These are phyloP conservation scores for Drosophila watanabei DNA, from an alignment of 1,140 invertebrate genomes.

Conservation along the genomic window DNA sequence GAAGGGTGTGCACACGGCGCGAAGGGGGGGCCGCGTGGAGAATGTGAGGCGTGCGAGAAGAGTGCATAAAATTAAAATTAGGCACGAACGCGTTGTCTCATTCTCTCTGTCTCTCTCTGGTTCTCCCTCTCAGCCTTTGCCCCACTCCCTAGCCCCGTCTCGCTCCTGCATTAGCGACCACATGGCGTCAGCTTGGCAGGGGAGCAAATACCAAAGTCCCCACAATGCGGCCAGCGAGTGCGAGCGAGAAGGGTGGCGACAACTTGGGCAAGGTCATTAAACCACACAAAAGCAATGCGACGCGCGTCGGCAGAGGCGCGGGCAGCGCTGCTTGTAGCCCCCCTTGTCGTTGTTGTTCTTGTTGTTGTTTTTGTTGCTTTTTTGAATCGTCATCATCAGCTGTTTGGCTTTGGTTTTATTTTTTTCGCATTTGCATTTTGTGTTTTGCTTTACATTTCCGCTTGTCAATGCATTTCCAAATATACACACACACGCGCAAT, in stretches of 20 bases:
- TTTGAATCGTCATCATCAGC: constrained; percentile 28
- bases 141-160: constrained; percentile 6
- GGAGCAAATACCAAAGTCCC: constrained; percentile 54
- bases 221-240: constrained; percentile 16
- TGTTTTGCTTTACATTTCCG: constrained; percentile 73
- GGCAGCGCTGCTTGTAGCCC: constrained; percentile 31
- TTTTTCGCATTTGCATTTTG: constrained; percentile 57
- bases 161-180: constrained; percentile 42
- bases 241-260: constrained; percentile 42
- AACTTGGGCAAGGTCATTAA: constrained; percentile 82
- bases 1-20: not conserved
- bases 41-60: constrained; percentile 57
- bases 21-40: not conserved
- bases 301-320: constrained; percentile 7
- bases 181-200: constrained; percentile 74
- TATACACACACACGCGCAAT: constrained; percentile 19
- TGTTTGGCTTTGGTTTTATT: constrained; percentile 25
- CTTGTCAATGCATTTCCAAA: constrained; percentile 70
- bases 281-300: constrained; percentile 66
- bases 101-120: not conserved
- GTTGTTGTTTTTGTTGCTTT: constrained; percentile 27
- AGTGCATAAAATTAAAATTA: constrained; percentile 80
- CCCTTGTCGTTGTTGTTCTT: constrained; percentile 56
- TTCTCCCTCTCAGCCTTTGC: not conserved
- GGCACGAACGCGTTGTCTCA: constrained; percentile 55